phyloP scores from a whole-genome alignment of 2,888 invertebrate species.

The Lasioglossum malachurum region DNA sequence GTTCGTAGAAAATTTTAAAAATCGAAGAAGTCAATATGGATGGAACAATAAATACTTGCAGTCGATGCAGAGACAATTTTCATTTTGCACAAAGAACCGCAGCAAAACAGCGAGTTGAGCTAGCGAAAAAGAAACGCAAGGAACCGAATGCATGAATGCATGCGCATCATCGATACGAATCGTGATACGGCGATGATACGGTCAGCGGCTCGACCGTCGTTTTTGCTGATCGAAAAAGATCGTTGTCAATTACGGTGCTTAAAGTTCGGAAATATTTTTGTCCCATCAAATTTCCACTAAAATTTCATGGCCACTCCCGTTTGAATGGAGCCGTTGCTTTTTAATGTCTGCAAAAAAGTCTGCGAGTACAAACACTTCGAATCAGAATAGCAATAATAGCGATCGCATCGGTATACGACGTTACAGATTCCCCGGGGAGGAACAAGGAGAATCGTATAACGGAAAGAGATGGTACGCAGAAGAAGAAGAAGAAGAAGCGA shows the following conservation, averaged over 20 bases:
- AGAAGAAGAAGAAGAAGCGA: conserved; percentile 34
- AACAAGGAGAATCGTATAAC: background rate
- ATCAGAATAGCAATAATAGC: background rate
- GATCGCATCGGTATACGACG: background rate
- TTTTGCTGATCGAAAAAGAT: too few species aligned
- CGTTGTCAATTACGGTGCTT: background rate
- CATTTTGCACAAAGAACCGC: too few species aligned
- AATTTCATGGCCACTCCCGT: background rate
- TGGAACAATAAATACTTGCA: too few species aligned
- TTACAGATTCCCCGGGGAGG: background rate
- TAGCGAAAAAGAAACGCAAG: too few species aligned
- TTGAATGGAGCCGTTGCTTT: background rate
- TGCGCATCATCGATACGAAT: too few species aligned
- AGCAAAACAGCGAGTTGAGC: too few species aligned
- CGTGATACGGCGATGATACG: too few species aligned
- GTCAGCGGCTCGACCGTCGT: too few species aligned
- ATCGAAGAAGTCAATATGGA: too few species aligned
- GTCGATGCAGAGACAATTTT: too few species aligned
- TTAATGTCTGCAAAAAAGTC: background rate
- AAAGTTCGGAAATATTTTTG: background rate
- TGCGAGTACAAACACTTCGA: background rate
- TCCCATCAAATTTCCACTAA: background rate
- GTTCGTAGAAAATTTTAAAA: too few species aligned
- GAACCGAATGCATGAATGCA: too few species aligned
- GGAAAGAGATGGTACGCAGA: conserved; percentile 47